These are phyloP conservation scores for Leuciscus idus DNA, from an alignment of 2,113 vertebrate species.

Conservation along the genomic window DNA sequence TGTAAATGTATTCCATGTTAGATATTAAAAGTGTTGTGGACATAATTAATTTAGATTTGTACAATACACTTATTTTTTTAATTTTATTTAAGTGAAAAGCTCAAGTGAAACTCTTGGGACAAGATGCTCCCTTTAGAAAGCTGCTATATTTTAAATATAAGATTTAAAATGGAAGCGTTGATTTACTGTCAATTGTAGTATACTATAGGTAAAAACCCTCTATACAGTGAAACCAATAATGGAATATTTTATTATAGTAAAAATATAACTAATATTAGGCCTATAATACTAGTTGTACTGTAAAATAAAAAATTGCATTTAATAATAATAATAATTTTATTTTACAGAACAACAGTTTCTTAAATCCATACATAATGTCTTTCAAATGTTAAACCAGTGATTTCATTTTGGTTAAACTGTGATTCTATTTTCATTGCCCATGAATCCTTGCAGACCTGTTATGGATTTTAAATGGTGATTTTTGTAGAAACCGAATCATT, in stretches of 20 bases:
- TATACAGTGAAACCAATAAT: neutral
- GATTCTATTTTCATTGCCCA: neutral
- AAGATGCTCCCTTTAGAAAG: too few species aligned
- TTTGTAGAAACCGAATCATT: neutral
- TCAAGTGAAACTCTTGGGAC: too few species aligned
- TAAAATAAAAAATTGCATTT: neutral
- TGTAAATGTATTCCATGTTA: neutral
- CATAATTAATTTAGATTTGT: neutral
- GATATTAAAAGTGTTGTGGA: neutral
- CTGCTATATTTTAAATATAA: neutral
- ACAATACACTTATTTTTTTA: neutral
- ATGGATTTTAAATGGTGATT: neutral
- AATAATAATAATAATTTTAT: neutral
- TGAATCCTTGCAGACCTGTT: neutral
- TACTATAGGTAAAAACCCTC: neutral
- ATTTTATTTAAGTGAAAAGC: neutral
- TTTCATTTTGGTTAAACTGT: too few species aligned
- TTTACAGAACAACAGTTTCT: neutral
- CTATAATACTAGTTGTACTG: neutral
- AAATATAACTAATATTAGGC: neutral
- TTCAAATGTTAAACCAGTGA: neutral
- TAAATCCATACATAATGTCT: neutral
- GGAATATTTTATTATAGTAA: neutral
- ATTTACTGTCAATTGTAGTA: neutral
- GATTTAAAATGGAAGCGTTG: neutral